Conservation (phyloP, 2,797 vertebrate genomes). For the Lophotriccus pileatus region DNA sequence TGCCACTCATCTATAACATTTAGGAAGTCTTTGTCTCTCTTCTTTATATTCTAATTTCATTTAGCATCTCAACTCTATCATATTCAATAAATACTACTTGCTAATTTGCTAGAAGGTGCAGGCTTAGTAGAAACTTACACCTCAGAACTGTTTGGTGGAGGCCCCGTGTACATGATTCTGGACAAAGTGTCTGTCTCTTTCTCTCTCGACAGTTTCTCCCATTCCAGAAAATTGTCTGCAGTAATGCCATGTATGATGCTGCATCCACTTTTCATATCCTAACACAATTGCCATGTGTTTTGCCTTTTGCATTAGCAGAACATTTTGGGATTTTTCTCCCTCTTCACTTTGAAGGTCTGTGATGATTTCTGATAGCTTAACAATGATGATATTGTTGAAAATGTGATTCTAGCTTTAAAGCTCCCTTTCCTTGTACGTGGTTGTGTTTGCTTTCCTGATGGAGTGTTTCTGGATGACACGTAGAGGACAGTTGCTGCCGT, state of each 20-base stretch:
- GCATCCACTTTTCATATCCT: constrained; percentile 28
- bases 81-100: background rate
- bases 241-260: constrained; percentile 34
- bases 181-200: background rate
- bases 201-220: constrained; percentile 48
- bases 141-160: constrained; percentile 30
- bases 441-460: constrained; percentile 47
- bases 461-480: constrained; percentile 80
- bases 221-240: constrained; percentile 37
- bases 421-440: constrained; percentile 43
- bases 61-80: background rate
- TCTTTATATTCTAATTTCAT: background rate
- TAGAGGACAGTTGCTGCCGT: background rate
- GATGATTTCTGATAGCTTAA: constrained; percentile 54
- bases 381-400: constrained; percentile 42
- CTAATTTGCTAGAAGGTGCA: constrained; percentile 16
- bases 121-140: background rate
- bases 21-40: background rate
- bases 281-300: constrained; percentile 35
- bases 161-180: constrained; percentile 9
- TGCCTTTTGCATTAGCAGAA: constrained; percentile 53
- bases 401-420: constrained; percentile 67
- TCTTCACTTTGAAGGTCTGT: constrained; percentile 41
- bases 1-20: background rate
- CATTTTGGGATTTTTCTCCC: constrained; percentile 30